Evolutionary conservation across 2,797 vertebrate species (phyloP).

Genomic region (Sarcoramphus papa): DNA sequence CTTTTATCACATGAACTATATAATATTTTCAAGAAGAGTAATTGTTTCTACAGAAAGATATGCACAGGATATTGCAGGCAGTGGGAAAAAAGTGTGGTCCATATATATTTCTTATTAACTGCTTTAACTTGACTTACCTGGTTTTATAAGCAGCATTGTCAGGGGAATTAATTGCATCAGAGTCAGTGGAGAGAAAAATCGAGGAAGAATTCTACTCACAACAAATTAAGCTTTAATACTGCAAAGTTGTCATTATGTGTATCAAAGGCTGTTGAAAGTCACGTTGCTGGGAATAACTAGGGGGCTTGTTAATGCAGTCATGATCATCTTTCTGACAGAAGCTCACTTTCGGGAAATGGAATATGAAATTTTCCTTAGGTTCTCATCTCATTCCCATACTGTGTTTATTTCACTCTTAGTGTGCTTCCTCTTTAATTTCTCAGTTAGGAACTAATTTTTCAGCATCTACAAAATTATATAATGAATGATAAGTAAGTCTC

Average conservation of each 20-base stretch:
- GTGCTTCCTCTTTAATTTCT: not conserved
- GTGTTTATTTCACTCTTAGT: not conserved
- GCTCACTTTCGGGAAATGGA: conserved; percentile 1
- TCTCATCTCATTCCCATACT: not conserved
- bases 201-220: conserved; percentile 15
- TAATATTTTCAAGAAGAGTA: not conserved
- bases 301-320: conserved; percentile 11
- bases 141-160: not conserved
- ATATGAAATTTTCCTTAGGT: conserved; percentile 34
- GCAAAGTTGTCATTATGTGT: conserved; percentile 9
- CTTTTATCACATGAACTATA: not conserved
- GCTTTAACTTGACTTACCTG: not conserved
- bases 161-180: not conserved
- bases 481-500: not conserved
- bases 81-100: not conserved
- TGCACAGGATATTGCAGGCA: not conserved
- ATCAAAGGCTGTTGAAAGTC: conserved; percentile 29
- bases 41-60: not conserved
- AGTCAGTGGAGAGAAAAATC: not conserved
- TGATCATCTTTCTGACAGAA: conserved; percentile 25
- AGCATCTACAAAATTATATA: not conserved
- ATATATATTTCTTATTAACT: not conserved
- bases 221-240: conserved; percentile 21
- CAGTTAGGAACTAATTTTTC: not conserved
- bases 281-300: conserved; percentile 10